Evolutionary conservation across 2,113 vertebrate species (phyloP).

Genomic region (Catagonus wagneri): DNA sequence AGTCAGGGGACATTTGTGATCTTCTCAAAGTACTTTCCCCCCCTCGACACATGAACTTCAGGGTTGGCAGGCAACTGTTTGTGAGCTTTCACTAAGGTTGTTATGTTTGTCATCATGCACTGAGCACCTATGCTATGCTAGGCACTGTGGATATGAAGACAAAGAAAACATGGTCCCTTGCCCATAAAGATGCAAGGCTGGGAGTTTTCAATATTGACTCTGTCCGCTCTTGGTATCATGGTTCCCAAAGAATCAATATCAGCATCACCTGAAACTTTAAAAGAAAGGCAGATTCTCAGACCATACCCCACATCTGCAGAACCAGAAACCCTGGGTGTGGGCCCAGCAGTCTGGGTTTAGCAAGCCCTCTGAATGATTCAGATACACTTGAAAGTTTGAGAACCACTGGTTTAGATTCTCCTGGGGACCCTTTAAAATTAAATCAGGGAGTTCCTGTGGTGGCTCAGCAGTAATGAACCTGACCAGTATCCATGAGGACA

Average conservation of each 20-base stretch:
- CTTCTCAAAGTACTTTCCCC: background rate
- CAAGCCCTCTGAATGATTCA: background rate
- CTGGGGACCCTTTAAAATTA: background rate
- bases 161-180: background rate
- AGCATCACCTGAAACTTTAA: background rate
- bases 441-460: background rate
- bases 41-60: background rate
- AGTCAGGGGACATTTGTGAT: background rate
- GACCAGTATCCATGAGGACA: too few species aligned
- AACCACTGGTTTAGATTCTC: conserved; percentile 34
- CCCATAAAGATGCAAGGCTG: background rate
- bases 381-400: background rate
- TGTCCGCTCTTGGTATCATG: background rate
- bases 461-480: too few species aligned
- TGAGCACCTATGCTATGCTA: background rate
- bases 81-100: background rate
- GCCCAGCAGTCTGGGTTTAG: background rate
- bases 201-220: background rate
- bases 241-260: background rate
- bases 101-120: background rate
- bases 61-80: background rate
- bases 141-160: background rate
- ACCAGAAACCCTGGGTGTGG: background rate
- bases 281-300: conserved; percentile 22
- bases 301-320: background rate